Evolutionary conservation across 2,888 invertebrate species (phyloP), one percentile per base, ranked within the genome.

Genomic region (Drosophila fungiperda): DNA sequence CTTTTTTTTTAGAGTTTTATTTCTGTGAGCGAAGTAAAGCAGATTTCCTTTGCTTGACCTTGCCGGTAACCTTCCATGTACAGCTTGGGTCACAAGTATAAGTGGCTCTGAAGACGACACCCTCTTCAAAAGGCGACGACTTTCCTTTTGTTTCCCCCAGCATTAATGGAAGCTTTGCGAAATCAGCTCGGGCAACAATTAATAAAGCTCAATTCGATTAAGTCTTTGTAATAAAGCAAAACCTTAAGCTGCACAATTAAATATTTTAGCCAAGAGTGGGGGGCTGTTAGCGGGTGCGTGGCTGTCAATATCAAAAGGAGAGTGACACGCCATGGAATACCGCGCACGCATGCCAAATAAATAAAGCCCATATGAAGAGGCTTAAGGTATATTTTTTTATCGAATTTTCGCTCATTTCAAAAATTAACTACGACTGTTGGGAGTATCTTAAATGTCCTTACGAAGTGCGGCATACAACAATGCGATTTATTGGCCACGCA

Each of bases 401-500:
- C 63, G 67, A 72, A 71, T 80, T 69, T 71, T 76, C 52, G 82
- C 82, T 84, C 84, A 87, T 84, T 84, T 84, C 74, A 89, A 89
- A 83, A 84, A 84, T 84, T 89, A 84, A 84, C 89, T 84, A 69
- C 73, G 70, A 79, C 70, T 69, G 50, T 62, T 33, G 68, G 3
- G 40, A 68, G 68, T 68, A 68, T 58, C 81, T 77, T 77, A 66
- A 78, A 73, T 77, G 78, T 69, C 60, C 76, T 71, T 63, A 61
- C 75, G 36, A 63, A 54, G 61, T 71, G 68, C 58, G 73, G 70
- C 64, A 38, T 54, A 76, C 73, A 79, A 76, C 72, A 79, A 88
- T 77, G 88, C 84, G 82, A 87, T 87, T 87, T 87, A 87, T 87
- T 87, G 87, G 87, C 82, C 64, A 83, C 82, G 75, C 69, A 90